Evolutionary conservation across 2,113 vertebrate genomes (phyloP).

Genomic region (Heterotilapia buettikoferi): DNA sequence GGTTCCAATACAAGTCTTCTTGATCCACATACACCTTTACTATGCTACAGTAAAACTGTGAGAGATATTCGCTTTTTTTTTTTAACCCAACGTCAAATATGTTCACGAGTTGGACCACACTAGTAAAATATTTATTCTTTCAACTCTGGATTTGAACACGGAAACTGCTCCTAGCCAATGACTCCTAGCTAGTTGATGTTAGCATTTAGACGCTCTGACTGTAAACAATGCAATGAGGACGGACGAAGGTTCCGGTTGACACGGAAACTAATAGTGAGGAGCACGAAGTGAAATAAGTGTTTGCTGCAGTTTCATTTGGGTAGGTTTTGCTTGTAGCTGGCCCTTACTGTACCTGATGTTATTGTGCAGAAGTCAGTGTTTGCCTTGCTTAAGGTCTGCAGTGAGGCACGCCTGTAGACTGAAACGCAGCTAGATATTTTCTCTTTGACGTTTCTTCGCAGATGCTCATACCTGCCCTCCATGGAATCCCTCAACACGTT

Average conservation of each 20-base stretch:
- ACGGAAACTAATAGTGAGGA: slow-evolving; percentile 18
- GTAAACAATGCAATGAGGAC: slow-evolving; percentile 17
- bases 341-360: background rate
- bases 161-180: background rate
- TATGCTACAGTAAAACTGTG: background rate
- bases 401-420: background rate
- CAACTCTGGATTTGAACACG: background rate
- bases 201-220: background rate
- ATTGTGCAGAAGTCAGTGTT: background rate
- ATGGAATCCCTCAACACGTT: slow-evolving; percentile 77
- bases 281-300: background rate
- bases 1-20: background rate
- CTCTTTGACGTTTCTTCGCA: background rate
- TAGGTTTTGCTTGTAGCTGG: background rate
- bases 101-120: background rate
- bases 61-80: background rate
- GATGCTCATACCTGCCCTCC: background rate
- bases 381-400: background rate
- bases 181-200: background rate
- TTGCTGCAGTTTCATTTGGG: background rate
- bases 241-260: slow-evolving; percentile 46
- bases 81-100: background rate
- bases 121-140: background rate
- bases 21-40: background rate
- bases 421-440: background rate